Base-by-base conservation (phyloP, 1,140 invertebrate species). In the Cataglyphis hispanica region DNA sequence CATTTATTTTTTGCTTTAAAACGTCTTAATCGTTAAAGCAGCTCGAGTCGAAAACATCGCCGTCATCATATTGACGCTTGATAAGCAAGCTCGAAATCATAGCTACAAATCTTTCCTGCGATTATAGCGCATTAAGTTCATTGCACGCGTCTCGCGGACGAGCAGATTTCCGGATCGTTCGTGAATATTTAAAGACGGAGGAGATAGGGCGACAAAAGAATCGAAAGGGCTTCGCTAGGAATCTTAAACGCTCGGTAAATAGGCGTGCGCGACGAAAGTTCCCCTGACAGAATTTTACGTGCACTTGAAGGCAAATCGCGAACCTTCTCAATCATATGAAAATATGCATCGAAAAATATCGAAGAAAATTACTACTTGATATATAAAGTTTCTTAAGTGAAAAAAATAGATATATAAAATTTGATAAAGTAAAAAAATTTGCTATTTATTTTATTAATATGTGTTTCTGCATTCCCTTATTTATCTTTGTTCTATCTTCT, bases 121-220 rank as follows among this genome's bases (percentile, higher is more conserved):
- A 72, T 70, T 43, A 37, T 66, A 40, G 66, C 61, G 78, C 78
- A 83, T 83, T 81, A 83, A 83, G 78, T 27, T 37, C 43, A 27
- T 40, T 58, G 78, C 86, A 77, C 72, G 87, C 84, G 86, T 87
- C 61, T 69, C 67, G 50, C 61, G 87, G 63, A 56, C 80, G 86
- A 78, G 53, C 87, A 72, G 76, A 88, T 88, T 89, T 70, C 84
- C 87, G 84, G 87, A 80, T 81, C 72, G 64, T 88, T 88, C 89
- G 87, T 90, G 87, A 90, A 90, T 90, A 90, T 90, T 90, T 90
- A 89, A 83, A 46, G 69, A 53, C 31, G n/a, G 58, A 31, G 78
- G 76, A 67, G 58, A 43, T 81, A 64, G 43, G 53, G 13, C 34
- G 69, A 81, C 75, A 80, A 89, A 85, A 86, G 85, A n/a, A 27